Percentiles rank a stretch among this genome's conserved stretches.
Evolutionary conservation across 2,113 vertebrate species (phyloP).

Genomic region (Oreochromis aureus): DNA sequence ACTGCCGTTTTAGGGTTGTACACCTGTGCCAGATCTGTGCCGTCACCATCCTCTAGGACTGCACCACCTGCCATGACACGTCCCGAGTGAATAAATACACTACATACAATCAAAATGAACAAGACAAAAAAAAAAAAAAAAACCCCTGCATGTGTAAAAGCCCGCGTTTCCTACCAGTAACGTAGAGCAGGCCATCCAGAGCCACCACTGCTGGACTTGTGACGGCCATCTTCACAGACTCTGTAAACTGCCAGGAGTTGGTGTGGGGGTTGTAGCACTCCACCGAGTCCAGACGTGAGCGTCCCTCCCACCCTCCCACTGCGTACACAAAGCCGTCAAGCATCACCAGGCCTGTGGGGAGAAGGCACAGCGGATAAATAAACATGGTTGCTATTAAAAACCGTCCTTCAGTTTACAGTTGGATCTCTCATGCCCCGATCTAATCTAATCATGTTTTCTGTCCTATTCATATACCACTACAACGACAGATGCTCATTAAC

Average conservation of each 20-base stretch:
- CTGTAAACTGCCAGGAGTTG: slow-evolving; percentile 75
- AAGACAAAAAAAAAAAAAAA: neutral
- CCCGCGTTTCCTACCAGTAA: slow-evolving; percentile 64
- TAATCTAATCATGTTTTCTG: neutral
- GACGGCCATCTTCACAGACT: slow-evolving; percentile 77
- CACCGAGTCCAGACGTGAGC: slow-evolving; percentile 72
- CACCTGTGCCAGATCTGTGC: slow-evolving; percentile 75
- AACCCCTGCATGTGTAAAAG: neutral
- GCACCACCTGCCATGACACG: slow-evolving; percentile 65
- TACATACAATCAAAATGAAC: neutral
- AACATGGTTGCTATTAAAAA: neutral
- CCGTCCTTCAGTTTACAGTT: accelerated
- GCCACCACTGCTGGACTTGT: slow-evolving; percentile 79
- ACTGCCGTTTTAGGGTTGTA: slow-evolving; percentile 71
- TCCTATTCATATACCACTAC: neutral
- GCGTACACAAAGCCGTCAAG: slow-evolving; percentile 78
- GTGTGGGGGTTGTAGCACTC: slow-evolving; percentile 78
- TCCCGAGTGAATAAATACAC: neutral
- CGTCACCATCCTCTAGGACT: slow-evolving; percentile 77
- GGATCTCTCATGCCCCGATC: neutral
- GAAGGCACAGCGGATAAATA: neutral
- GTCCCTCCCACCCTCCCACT: slow-evolving; percentile 78
- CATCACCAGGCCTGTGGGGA: slow-evolving; percentile 72
- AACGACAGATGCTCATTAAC: accelerated
- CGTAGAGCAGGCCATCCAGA: slow-evolving; percentile 76